These are phyloP conservation scores for Lerista edwardsae DNA, from an alignment of 2,797 vertebrate genomes.

Conservation along the genomic window DNA sequence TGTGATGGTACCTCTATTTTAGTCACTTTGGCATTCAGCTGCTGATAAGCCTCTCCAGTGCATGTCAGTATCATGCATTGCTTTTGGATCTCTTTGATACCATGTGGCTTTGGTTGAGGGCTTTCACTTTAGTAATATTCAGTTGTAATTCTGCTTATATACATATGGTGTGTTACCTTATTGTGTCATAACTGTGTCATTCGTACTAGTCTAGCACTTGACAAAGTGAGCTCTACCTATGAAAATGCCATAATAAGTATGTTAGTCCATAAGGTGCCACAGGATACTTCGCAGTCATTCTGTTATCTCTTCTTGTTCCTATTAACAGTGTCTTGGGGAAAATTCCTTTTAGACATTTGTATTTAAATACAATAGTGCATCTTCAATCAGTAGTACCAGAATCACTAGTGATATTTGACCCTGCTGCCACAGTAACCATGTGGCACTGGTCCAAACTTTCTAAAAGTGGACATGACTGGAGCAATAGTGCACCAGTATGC, in stretches of 20 bases:
- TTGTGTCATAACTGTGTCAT: constrained; percentile 1
- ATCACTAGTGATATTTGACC: too few relatives aligned
- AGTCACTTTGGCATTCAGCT: background rate
- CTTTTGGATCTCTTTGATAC: background rate
- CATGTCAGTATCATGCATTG: background rate
- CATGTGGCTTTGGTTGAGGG: background rate
- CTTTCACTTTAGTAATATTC: background rate
- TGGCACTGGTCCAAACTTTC: too few relatives aligned
- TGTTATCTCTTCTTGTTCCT: background rate
- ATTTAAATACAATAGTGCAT: background rate
- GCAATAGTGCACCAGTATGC: too few relatives aligned
- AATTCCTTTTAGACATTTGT: background rate
- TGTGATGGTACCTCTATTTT: background rate
- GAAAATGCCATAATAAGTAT: background rate
- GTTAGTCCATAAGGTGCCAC: background rate
- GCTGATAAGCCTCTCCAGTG: background rate
- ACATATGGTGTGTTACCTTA: background rate
- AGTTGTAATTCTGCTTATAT: background rate
- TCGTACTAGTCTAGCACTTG: constrained; percentile 8
- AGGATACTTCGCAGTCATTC: background rate
- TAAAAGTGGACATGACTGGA: too few relatives aligned
- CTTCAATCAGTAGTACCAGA: too few relatives aligned
- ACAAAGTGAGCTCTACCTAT: background rate
- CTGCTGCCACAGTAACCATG: too few relatives aligned
- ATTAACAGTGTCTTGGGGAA: background rate